Evolutionary conservation across 2,888 invertebrate species (phyloP).

Genomic region (Xiphydria camelus): DNA sequence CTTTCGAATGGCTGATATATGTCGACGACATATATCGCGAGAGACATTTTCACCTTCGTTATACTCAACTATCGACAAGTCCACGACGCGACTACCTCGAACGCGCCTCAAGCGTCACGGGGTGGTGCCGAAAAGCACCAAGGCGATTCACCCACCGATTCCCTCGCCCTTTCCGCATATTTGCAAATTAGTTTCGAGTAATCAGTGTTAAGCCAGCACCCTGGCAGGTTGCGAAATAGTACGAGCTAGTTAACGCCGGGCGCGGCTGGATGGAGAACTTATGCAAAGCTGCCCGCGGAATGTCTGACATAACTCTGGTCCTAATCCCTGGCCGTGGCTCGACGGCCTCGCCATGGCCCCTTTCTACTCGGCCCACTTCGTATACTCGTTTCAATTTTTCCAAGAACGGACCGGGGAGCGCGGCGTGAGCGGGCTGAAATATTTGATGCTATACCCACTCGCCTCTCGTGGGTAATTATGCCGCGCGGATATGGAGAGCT

Average conservation of each 20-base stretch:
- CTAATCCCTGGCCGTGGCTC: conserved; percentile 42
- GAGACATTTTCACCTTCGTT: too few species aligned
- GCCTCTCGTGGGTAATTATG: conserved; percentile 46
- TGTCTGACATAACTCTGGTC: conserved; percentile 47
- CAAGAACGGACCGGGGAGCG: background rate
- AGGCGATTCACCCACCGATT: too few species aligned
- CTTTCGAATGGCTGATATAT: too few species aligned
- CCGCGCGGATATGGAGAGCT: conserved; percentile 36
- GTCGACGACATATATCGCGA: too few species aligned
- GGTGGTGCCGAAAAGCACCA: too few species aligned
- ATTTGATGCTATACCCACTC: conserved; percentile 44
- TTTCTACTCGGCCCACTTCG: conserved; percentile 9
- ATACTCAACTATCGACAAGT: too few species aligned
- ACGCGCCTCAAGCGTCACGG: too few species aligned
- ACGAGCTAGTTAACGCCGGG: conserved; percentile 22
- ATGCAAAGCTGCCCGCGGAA: conserved; percentile 53
- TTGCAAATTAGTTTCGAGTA: conserved; percentile 38
- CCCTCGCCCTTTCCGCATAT: conserved; percentile 24
- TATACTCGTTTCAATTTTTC: background rate
- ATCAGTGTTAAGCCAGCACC: conserved; percentile 37
- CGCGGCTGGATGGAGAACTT: conserved; percentile 36
- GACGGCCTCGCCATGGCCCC: conserved; percentile 25
- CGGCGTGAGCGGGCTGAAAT: conserved; percentile 38
- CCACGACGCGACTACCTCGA: too few species aligned
- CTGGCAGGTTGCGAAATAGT: conserved; percentile 23